Evolutionary conservation across 2,888 invertebrate species (phyloP), one percentile per base, ranked within the genome.

Genomic region (Camptogramma bilineatum): DNA sequence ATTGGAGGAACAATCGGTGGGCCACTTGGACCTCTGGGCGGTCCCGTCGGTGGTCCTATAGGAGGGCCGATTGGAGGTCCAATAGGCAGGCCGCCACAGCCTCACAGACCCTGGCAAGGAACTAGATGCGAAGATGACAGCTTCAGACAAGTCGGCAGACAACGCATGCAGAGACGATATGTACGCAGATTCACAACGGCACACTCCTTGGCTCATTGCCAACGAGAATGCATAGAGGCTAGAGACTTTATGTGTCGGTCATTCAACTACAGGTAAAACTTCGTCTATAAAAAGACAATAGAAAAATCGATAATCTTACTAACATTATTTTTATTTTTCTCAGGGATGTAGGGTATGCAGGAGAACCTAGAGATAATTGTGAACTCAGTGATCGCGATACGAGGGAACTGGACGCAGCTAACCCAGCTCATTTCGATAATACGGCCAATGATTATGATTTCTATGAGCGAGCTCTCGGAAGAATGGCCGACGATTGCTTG

Each of bases 331-430:
- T 54, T 57, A 24, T 60, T 57, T 39, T 76, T 79, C 78, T 65
- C 79, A 95, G 95, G 83, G 91, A 92, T 28, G 94, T 94, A 42
- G 94, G 95, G 10, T 96, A 94, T 72, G 93, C 91, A 5, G 94
- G 94, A 1, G 96, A 96, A 70, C 83, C 87, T 17, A 89, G 95
- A 39, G 97, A 98, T 74, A 98, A 98, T 83, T 98, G 98, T 81
- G 98, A 98, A 83, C 91, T 98, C 7, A 98, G 97, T 81, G 98
- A 98, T 82, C 94, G 97, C 52, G 97, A 97, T 82, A 96, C 97
- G 0, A 94, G 97, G 59, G 97, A 97, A 78, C 90, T 98, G 80
- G 97, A 98, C 80, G 94, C 97, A 64, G 96, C 96, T 57, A 97
- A 97, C 89, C 97, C 97, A 0, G 95, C 96, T 50, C 96, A 96